Evolutionary conservation across 1,140 invertebrate species (phyloP), one percentile per base, ranked within the genome.

Genomic region (Aphidius ervi): DNA sequence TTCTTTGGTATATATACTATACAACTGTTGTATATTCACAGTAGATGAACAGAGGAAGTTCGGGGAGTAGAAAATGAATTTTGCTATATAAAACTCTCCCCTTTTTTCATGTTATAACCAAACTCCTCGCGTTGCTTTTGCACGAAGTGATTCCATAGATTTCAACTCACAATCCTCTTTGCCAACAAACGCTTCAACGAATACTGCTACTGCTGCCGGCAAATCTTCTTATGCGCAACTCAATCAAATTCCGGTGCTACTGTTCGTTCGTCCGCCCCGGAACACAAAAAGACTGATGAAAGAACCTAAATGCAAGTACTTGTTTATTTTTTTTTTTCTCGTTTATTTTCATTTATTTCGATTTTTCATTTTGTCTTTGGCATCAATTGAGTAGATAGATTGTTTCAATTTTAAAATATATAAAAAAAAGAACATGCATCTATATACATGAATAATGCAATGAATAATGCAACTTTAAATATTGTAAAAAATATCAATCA

Each of bases 171-270:
- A 74, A 77, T 78, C 72, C 71, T 73, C 72, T 77, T 75, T 75
- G 68, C 67, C 70, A 66, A 67, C 68, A 70, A 74, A 77, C 69
- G 72, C 68, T 72, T 63, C 53, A 74, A 58, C 69, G 74, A 72
- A 47, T 61, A 58, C 43, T 64, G 68, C 65, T 66, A 52, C 61
- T 62, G 61, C 43, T 64, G 68, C 65, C 67, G 54, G 62, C 63
- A 75, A 76, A 74, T 76, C 69, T 73, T 67, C 72, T 76, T 74
- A 73, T 69, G 70, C 70, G 64, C 68, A 67, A 75, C 70, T 76
- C 73, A 70, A 75, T 76, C 71, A 62, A 65, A 65, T 65, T 63
- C 58, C 61, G 58, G 53, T 48, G 63, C 52, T 58, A 54, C 59
- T 53, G 56, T 65, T 64, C 61, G 59, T 45, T 56, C 56, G 59